Percentiles rank a stretch among this genome's conserved stretches.
Conservation (phyloP, 2,797 vertebrate species). For the Mormyrus proboscirostris region DNA sequence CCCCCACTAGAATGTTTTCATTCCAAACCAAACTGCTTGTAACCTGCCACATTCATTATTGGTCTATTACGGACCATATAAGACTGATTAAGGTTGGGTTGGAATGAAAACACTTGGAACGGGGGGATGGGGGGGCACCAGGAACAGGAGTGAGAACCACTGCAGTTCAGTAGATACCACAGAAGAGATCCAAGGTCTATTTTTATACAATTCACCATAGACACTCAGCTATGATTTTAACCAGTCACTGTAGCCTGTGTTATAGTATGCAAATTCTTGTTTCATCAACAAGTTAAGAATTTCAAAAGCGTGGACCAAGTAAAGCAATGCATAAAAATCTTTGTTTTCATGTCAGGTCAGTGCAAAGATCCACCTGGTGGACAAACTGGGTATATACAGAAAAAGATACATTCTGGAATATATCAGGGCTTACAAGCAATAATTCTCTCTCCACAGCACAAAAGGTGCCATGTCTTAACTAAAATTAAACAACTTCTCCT, state of each 20-base stretch:
- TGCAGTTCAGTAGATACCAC: not conserved
- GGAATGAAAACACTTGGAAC: not conserved
- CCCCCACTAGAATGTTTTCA: not conserved
- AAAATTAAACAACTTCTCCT: not conserved
- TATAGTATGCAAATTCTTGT: not conserved
- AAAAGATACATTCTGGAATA: not conserved
- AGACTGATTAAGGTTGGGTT: not conserved
- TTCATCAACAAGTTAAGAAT: not conserved
- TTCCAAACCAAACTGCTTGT: not conserved
- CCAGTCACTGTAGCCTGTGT: not conserved
- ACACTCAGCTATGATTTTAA: not conserved
- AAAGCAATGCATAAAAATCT: not conserved
- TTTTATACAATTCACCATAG: not conserved
- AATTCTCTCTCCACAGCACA: not conserved
- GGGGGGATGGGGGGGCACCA: not conserved
- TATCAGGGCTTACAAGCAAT: not conserved
- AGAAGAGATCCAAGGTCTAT: not conserved
- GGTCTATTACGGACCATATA: not conserved
- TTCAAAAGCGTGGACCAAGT: not conserved
- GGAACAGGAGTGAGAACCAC: not conserved
- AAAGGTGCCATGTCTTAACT: not conserved
- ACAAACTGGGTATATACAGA: slow-evolving; percentile 16
- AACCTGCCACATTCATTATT: not conserved
- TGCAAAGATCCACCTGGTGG: slow-evolving; percentile 57
- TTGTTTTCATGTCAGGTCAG: slow-evolving; percentile 1